Conservation (phyloP, 2,797 vertebrate species). For the Dipus sagitta region DNA sequence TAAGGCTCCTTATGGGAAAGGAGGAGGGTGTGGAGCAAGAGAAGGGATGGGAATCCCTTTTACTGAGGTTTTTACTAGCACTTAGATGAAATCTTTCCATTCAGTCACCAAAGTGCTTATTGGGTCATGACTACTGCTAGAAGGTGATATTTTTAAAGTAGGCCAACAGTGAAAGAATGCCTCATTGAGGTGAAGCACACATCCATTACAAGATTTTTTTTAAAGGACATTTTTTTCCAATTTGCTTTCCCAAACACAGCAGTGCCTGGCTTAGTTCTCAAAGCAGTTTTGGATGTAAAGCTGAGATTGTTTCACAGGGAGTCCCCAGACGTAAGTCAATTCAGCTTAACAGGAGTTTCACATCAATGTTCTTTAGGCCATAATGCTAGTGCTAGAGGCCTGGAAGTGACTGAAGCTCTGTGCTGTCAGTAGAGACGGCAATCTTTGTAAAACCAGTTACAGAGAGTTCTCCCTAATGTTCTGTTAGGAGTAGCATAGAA, state of each 20-base stretch:
- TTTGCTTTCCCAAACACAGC: slow-evolving; percentile 67
- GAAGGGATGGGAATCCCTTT: slow-evolving; percentile 75
- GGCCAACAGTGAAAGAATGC: slow-evolving; percentile 62
- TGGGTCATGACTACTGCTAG: not conserved
- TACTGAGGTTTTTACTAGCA: slow-evolving; percentile 59
- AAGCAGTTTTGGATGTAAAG: slow-evolving; percentile 61
- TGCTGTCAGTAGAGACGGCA: not conserved
- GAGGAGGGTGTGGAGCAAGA: slow-evolving; percentile 44
- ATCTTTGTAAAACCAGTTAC: not conserved
- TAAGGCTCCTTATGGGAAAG: slow-evolving; percentile 50
- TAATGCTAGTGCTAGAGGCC: not conserved
- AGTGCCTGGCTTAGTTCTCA: slow-evolving; percentile 58
- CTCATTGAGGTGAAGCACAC: slow-evolving; percentile 72
- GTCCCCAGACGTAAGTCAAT: slow-evolving; percentile 28
- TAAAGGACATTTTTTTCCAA: not conserved
- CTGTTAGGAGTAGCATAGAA: not conserved
- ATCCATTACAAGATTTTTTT: slow-evolving; percentile 30
- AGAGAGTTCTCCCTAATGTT: not conserved
- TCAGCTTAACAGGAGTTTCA: slow-evolving; percentile 18
- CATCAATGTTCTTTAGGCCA: not conserved
- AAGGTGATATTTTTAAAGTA: slow-evolving; percentile 55
- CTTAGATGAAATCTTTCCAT: slow-evolving; percentile 78
- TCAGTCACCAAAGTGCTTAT: slow-evolving; percentile 68
- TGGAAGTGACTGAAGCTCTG: not conserved
- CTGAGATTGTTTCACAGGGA: slow-evolving; percentile 43